A percentile compares a stretch with the other conserved stretches of the same genome.
phyloP scores from a whole-genome alignment of 2,797 vertebrate genomes.

The Microctenopoma stevenorrisi region DNA sequence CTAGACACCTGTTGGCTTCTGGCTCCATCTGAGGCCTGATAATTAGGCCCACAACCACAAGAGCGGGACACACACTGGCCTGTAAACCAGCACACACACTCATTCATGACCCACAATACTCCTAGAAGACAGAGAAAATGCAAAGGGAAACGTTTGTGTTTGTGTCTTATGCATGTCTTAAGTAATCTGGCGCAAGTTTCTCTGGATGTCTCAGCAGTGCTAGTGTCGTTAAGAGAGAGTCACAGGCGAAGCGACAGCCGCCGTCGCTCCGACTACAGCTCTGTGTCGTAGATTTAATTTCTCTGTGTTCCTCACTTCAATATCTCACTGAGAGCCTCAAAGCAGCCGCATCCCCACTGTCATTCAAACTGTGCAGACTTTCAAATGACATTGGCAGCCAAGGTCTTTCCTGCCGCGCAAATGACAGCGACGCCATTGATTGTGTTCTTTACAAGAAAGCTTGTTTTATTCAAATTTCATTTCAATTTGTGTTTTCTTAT shows the following conservation, averaged over 20 bases:
- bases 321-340: constrained; percentile 58
- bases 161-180: background rate
- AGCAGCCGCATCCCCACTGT: constrained; percentile 46
- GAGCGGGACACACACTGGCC: constrained; percentile 28
- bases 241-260: constrained; percentile 47
- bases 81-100: constrained; percentile 6
- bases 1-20: constrained; percentile 79
- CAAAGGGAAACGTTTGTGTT: constrained; percentile 2
- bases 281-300: constrained; percentile 59
- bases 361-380: constrained; percentile 58
- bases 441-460: constrained; percentile 27
- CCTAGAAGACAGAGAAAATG: background rate
- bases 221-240: constrained; percentile 33
- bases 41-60: constrained; percentile 73
- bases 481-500: constrained; percentile 16
- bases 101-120: constrained; percentile 8
- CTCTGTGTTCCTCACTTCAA: constrained; percentile 59
- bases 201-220: constrained; percentile 15
- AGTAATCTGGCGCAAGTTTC: constrained; percentile 6
- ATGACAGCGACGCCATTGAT: constrained; percentile 45
- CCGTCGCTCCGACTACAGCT: constrained; percentile 48
- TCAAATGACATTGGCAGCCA: constrained; percentile 59
- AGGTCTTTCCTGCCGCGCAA: constrained; percentile 39
- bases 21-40: constrained; percentile 70
- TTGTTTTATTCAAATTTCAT: constrained; percentile 39